These are phyloP conservation scores for Polyploca ridens DNA, from an alignment of 2,888 invertebrate species.

Conservation along the genomic window DNA sequence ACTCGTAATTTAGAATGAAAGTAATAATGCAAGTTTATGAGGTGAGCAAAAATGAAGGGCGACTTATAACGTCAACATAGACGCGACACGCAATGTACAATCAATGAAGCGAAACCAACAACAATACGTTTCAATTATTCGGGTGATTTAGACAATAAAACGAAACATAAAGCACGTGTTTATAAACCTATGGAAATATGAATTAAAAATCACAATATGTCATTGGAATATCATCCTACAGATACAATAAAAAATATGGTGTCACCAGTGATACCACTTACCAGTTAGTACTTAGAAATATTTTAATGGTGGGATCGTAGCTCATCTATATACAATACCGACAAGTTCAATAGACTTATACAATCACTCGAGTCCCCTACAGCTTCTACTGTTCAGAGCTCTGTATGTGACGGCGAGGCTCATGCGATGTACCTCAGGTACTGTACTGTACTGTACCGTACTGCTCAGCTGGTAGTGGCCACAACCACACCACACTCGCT, in stretches of 20 bases:
- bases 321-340: slow-evolving; percentile 83
- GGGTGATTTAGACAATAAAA: slow-evolving; percentile 58
- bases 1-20: slow-evolving; percentile 43
- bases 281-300: slow-evolving; percentile 81
- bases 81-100: slow-evolving; percentile 52
- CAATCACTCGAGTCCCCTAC: slow-evolving; percentile 81
- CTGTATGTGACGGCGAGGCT: slow-evolving; percentile 28
- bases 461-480: neutral
- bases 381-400: slow-evolving; percentile 55
- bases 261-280: slow-evolving; percentile 76
- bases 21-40: slow-evolving; percentile 40
- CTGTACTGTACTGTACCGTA: too few relatives aligned
- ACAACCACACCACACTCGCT: neutral
- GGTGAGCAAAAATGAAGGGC: slow-evolving; percentile 66
- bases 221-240: slow-evolving; percentile 77
- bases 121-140: slow-evolving; percentile 56
- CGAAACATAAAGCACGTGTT: slow-evolving; percentile 64
- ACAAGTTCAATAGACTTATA: slow-evolving; percentile 79
- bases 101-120: slow-evolving; percentile 64
- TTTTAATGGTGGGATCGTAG: slow-evolving; percentile 83
- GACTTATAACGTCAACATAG: slow-evolving; percentile 44
- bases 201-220: slow-evolving; percentile 79
- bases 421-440: neutral
- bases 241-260: slow-evolving; percentile 67
- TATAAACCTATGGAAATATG: slow-evolving; percentile 74